phyloP scores from a whole-genome alignment of 2,797 vertebrate species.

The Gorsachius magnificus region DNA sequence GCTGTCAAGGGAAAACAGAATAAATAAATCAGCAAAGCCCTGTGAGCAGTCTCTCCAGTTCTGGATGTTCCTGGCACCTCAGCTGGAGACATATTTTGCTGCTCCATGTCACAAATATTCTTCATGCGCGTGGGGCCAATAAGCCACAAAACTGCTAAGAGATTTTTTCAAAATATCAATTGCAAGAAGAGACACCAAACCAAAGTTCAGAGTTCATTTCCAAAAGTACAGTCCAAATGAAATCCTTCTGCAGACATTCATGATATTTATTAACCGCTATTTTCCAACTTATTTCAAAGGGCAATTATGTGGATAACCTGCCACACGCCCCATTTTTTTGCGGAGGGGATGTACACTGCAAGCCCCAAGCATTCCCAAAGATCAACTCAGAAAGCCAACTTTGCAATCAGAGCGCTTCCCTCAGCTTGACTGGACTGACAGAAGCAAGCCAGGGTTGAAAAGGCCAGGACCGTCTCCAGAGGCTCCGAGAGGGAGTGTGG shows the following conservation, averaged over 20 bases:
- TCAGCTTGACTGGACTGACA: not conserved
- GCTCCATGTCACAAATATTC: constrained; percentile 8
- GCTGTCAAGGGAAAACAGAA: not conserved
- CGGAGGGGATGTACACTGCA: not conserved
- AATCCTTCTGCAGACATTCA: not conserved
- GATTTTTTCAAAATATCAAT: not conserved
- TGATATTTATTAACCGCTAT: constrained; percentile 31
- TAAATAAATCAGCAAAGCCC: not conserved
- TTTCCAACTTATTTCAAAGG: not conserved
- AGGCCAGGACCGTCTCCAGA: constrained; percentile 10
- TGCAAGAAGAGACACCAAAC: constrained; percentile 27
- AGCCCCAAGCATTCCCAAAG: not conserved
- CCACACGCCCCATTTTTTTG: not conserved
- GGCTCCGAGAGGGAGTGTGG: not conserved
- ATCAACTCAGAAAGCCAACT: not conserved
- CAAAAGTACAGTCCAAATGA: not conserved
- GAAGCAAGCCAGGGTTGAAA: constrained; percentile 37
- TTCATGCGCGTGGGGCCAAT: not conserved
- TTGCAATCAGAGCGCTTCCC: not conserved
- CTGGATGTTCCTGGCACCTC: not conserved
- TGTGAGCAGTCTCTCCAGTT: not conserved
- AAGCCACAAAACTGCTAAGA: not conserved
- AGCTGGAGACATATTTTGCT: constrained; percentile 20
- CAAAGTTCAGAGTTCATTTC: not conserved
- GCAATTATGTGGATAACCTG: not conserved